Percentiles rank a stretch among this genome's conserved stretches.
phyloP scores from a whole-genome alignment of 2,888 invertebrate species.

The Leptinotarsa tumamoca region DNA sequence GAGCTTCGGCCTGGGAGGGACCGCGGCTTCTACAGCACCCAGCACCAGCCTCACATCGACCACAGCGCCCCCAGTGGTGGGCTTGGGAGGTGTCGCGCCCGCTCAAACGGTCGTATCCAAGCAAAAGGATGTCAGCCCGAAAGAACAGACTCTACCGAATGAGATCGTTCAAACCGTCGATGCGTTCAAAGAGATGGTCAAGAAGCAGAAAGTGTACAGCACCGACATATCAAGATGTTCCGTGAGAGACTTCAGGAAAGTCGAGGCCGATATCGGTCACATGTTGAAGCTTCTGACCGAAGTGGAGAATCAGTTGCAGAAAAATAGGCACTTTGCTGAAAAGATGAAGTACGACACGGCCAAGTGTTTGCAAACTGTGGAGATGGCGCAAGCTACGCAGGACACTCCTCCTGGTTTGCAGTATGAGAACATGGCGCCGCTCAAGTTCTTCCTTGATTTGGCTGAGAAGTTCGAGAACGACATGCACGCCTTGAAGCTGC shows the following conservation, averaged over 20 bases:
- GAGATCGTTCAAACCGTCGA: constrained; percentile 84
- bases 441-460: constrained; percentile 77
- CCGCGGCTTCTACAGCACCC: constrained; percentile 32
- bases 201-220: constrained; percentile 81
- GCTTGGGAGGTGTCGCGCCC: constrained; percentile 80
- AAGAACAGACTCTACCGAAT: constrained; percentile 78
- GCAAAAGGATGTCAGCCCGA: constrained; percentile 70
- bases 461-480: constrained; percentile 79
- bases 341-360: constrained; percentile 80
- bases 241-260: constrained; percentile 73
- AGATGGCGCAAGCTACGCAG: constrained; percentile 83
- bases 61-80: constrained; percentile 61
- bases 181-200: constrained; percentile 84
- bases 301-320: constrained; percentile 74
- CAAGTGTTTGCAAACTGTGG: constrained; percentile 77
- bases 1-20: constrained; percentile 35
- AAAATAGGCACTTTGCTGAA: constrained; percentile 72
- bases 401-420: constrained; percentile 82
- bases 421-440: constrained; percentile 80
- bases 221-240: constrained; percentile 66
- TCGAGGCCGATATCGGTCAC: constrained; percentile 73
- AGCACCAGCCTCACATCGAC: constrained; percentile 25
- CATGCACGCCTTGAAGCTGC: constrained; percentile 75
- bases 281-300: constrained; percentile 72
- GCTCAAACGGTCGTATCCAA: constrained; percentile 64